Percentiles rank a stretch among this genome's conserved stretches.
phyloP scores from a whole-genome alignment of 2,888 invertebrate genomes.

The Perizoma flavofasciatum region DNA sequence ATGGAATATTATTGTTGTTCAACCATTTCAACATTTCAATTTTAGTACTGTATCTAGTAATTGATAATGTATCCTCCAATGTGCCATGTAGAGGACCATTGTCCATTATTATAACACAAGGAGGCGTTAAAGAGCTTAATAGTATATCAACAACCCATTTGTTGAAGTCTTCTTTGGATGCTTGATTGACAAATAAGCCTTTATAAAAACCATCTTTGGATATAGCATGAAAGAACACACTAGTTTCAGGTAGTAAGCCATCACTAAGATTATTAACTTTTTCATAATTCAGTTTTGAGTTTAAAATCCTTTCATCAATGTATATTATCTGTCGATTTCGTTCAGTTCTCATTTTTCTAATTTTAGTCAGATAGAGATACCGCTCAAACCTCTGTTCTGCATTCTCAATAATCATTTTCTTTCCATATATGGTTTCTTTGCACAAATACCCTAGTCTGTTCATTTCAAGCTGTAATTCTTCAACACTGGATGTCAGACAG shows the following conservation, averaged over 20 bases:
- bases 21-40: slow-evolving; percentile 56
- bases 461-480: slow-evolving; percentile 37
- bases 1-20: slow-evolving; percentile 53
- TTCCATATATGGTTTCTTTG: slow-evolving; percentile 38
- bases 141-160: slow-evolving; percentile 60
- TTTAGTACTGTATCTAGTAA: slow-evolving; percentile 56
- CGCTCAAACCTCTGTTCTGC: slow-evolving; percentile 56
- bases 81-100: slow-evolving; percentile 47
- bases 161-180: slow-evolving; percentile 44
- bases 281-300: slow-evolving; percentile 35
- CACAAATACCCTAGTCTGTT: slow-evolving; percentile 45
- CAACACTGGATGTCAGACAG: slow-evolving; percentile 4
- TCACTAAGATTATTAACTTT: slow-evolving; percentile 35
- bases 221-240: slow-evolving; percentile 47
- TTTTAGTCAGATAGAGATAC: slow-evolving; percentile 51
- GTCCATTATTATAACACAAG: slow-evolving; percentile 55
- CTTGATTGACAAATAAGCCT: slow-evolving; percentile 49
- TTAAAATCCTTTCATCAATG: slow-evolving; percentile 53
- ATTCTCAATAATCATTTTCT: slow-evolving; percentile 52
- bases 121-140: slow-evolving; percentile 40
- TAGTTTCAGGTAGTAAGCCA: slow-evolving; percentile 10
- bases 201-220: slow-evolving; percentile 44
- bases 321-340: slow-evolving; percentile 43
- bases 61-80: slow-evolving; percentile 29
- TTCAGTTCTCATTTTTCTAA: slow-evolving; percentile 42